Evolutionary conservation across 2,113 vertebrate genomes (phyloP), one percentile per base, ranked within the genome.

Genomic region (Ciconia stormi): DNA sequence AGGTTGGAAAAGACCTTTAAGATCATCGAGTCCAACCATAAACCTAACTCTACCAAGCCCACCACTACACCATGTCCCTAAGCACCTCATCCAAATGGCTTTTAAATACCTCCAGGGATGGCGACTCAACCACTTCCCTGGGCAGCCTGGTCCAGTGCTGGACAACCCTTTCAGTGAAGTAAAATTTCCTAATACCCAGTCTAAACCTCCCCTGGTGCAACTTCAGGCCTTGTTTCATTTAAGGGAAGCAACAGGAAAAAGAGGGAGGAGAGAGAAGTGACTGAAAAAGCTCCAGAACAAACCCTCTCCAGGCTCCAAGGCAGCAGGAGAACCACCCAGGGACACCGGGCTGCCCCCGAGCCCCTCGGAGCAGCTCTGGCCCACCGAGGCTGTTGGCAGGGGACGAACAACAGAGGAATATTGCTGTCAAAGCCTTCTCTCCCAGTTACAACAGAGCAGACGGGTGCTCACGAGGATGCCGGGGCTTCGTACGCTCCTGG

Each of bases 401-500:
- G 72, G 17, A 7, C 2, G 14, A 19, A 17, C 44, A 25, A 49
- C 36, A 44, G 52, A 17, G 52, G 46, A 50, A 20, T 9, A 6
- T 23, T 23, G 22, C 30, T 27, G 10, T 15, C 19, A 52, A 25
- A 38, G 38, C 44, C 52, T 15, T 25, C 59, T 46, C 14, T 46
- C 44, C 21, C 1, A 0, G 10, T 17, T 23, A 32, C 23, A 42
- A 10, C 47, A 62, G 69, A 40, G 38, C 44, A 38, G 34, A 16
- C 0, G 3, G 23, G 27, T 5, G 19, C 13, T 40, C 42, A 22
- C 1, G 1, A 42, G 53, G 62, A 42, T 82, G 53, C 53, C 1
- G 1, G 40, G 53, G 32, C 50, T 49, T 14, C 1, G 0, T 8
- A 6, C 5, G 13, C 58, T 40, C 25, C 59, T 18, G 17, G 4